Percentiles rank a stretch among this genome's conserved stretches.
Evolutionary conservation across 2,113 vertebrate species (phyloP).

Genomic region (Chionomys nivalis): DNA sequence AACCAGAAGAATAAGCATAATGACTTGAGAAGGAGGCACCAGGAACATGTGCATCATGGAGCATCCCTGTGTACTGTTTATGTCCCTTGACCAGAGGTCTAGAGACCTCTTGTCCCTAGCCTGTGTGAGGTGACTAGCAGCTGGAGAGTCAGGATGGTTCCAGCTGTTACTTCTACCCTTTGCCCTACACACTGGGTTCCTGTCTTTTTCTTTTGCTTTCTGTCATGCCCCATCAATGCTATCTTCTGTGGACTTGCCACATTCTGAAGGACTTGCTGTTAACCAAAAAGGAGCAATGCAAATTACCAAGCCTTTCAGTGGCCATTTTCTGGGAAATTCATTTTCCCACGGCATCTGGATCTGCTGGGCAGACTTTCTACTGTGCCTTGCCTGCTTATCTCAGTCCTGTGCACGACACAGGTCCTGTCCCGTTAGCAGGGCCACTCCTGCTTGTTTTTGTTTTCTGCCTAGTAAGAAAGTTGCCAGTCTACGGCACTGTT

Average conservation of each 20-base stretch:
- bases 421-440: background rate
- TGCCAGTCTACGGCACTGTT: background rate
- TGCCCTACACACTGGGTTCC: background rate
- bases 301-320: background rate
- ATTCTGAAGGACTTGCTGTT: constrained; percentile 38
- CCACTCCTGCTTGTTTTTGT: background rate
- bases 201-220: background rate
- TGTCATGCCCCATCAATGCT: background rate
- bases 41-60: background rate
- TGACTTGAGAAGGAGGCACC: background rate
- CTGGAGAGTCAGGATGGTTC: background rate
- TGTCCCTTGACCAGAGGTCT: background rate
- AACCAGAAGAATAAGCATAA: background rate
- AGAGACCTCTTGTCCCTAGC: background rate
- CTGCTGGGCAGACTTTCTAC: background rate
- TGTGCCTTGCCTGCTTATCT: background rate
- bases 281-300: background rate
- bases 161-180: background rate
- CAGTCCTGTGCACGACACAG: background rate
- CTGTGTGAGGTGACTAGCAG: background rate
- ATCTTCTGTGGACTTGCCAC: background rate
- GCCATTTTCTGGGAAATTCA: background rate
- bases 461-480: background rate
- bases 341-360: background rate
- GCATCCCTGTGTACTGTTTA: too few relatives aligned